Conservation (phyloP, 2,113 vertebrate genomes). For the Antechinus stuartii region DNA sequence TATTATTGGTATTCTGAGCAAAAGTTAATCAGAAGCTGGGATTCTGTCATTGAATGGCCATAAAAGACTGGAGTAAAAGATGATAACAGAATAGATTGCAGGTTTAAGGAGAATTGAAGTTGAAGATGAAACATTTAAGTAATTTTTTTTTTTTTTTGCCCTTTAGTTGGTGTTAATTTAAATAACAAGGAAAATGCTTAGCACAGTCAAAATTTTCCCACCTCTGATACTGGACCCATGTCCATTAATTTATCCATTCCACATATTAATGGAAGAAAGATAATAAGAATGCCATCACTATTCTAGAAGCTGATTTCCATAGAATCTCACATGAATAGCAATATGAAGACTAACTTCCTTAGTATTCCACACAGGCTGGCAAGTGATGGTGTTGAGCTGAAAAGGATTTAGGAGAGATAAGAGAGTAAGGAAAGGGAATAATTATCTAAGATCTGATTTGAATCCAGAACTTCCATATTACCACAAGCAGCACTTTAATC, state of each 20-base stretch:
- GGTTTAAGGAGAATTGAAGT: neutral
- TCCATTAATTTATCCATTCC: neutral
- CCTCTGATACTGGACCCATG: neutral
- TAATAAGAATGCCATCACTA: neutral
- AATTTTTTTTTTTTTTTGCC: neutral
- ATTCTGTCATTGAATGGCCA: neutral
- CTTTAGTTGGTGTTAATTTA: neutral
- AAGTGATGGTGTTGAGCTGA: neutral
- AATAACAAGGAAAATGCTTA: conserved; percentile 18
- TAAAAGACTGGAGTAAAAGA: neutral
- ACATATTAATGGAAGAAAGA: neutral
- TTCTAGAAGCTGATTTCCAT: neutral
- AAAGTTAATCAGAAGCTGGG: neutral
- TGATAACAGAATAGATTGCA: neutral
- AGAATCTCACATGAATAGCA: neutral
- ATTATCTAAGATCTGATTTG: neutral
- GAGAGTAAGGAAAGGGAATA: neutral
- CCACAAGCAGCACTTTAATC: neutral
- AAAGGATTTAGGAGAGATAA: neutral
- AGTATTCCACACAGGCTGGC: neutral
- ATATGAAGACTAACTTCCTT: neutral
- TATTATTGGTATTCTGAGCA: neutral
- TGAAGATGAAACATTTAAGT: neutral
- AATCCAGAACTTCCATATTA: neutral
- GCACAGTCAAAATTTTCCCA: neutral